Conservation (phyloP, 2,888 invertebrate genomes). For the Orthonevra nobilis region DNA sequence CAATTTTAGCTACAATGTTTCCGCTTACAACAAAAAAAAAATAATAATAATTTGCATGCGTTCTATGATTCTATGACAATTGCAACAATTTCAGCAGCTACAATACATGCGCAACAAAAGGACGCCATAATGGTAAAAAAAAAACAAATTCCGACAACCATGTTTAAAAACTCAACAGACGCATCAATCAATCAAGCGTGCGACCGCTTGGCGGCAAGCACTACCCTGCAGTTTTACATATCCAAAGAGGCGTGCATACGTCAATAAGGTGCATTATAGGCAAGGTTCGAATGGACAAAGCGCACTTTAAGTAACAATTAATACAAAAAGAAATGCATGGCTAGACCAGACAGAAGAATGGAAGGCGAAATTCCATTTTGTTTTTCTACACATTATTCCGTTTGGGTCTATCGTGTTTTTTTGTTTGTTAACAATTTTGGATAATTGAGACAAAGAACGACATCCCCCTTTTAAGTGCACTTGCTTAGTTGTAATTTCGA, state of each 20-base stretch:
- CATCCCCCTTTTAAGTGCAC: too few species aligned
- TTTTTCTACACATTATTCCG: too few species aligned
- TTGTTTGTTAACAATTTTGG: too few species aligned
- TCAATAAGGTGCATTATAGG: slow-evolving; percentile 6
- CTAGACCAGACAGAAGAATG: slow-evolving; percentile 20
- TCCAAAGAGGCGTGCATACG: slow-evolving; percentile 4
- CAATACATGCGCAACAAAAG: slow-evolving; percentile 3
- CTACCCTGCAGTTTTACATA: slow-evolving; percentile 32
- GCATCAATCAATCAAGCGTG: slow-evolving; percentile 42
- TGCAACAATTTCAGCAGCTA: neutral
- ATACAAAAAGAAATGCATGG: slow-evolving; percentile 15
- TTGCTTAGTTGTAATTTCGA: too few species aligned
- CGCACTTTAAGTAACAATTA: slow-evolving; percentile 18
- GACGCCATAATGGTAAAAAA: slow-evolving; percentile 4
- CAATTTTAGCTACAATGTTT: too few species aligned
- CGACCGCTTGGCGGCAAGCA: slow-evolving; percentile 31
- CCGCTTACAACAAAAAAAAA: too few species aligned
- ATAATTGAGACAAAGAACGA: too few species aligned
- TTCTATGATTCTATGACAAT: too few species aligned
- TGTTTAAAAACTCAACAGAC: slow-evolving; percentile 50
- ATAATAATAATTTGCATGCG: too few species aligned
- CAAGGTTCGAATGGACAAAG: slow-evolving; percentile 5
- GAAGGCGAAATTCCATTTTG: slow-evolving; percentile 32
- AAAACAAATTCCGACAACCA: slow-evolving; percentile 16
- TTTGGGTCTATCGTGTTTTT: too few species aligned